Base-by-base conservation (phyloP, 2,797 vertebrate genomes). In the Cynodonichthys magdalenae region DNA sequence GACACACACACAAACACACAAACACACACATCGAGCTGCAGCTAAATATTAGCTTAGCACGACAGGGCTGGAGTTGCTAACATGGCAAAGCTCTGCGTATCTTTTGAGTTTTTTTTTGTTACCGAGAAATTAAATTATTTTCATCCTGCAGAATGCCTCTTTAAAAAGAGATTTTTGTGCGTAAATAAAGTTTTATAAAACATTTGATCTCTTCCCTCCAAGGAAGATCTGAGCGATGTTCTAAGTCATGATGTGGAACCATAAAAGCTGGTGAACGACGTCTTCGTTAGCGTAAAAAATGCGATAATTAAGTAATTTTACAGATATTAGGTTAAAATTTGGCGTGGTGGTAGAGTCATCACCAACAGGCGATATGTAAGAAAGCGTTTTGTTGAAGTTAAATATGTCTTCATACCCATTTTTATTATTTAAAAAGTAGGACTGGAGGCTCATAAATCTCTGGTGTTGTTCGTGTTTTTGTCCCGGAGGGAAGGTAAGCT, bases 381-480 rank as follows among this genome's bases (percentile, higher is more conserved):
- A 56, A 20, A 76, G 50, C 52, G 18, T 53, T 79, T 55, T 55
- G 47, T 41, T 67, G 55, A 28, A 53, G 75, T 81, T 78, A 62
- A 75, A 67, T 28, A 17, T 29, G 20, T 27, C 19, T 63, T 59
- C 77, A 66, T 74, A 75, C 76, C 77, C 86, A 4, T 18, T 15
- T 18, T 19, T 20, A 9, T 59, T 18, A 14, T 59, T 18, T n/a
- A 58, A 31, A 47, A 59, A 28, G 71, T 69, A 83, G 73, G 81
- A 88, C 80, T 79, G 70, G 72, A 66, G 84, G 67, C 67, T 73
- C 74, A 60, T 92, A 90, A 92, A 92, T 92, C 88, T 81, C 59
- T 82, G 77, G 52, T 15, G 31, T 75, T 74, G 85, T 54, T 86
- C 82, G 89, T 83, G 65, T 55, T 83, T 82, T 65, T 71, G 79